Base-by-base conservation (phyloP, 2,113 vertebrate species). In the Austrofundulus limnaeus region DNA sequence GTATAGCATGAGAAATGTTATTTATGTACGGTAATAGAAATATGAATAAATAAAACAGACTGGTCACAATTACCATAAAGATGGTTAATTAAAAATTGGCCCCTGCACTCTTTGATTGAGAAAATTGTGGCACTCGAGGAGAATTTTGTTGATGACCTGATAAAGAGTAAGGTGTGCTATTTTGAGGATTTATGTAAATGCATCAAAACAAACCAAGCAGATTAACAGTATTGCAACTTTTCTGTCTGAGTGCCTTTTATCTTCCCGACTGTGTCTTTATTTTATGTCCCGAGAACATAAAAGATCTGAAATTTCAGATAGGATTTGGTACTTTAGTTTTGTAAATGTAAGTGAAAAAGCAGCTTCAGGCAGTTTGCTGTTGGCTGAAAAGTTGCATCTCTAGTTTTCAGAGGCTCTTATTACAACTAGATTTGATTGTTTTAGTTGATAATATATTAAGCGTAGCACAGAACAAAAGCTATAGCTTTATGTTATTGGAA, bases 361-460 rank as follows among this genome's bases (percentile, higher is more conserved):
- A 23, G 19, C 48, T 55, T 54, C 3, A 48, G 21, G 37, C 25
- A 53, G 19, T 17, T 57, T 21, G n/a, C 17, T 12, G 3, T 21
- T 49, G 52, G n/a, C 16, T 67, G 21, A 38, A 48, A 47, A 46
- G 41, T 43, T 15, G 2, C 0, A 42, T 24, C 15, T 41, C 24
- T 45, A 60, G n/a, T 20, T 78, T 17, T 54, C 24, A 38, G 19
- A 71, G 43, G 21, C 31, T 38, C 0, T 49, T 49, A 15, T n/a
- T 62, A 41, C 14, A 11, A 23, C 23, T 25, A 0, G 7, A 34
- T 19, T 15, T 0, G 39, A 47, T 48, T 56, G 45, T 53, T 63
- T 59, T 48, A 13, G 25, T 64, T 53, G 20, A 55, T 54, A 65
- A 51, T 19, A 64, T 58, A 37, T 57, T 31, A 66, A 49, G 39